These are phyloP conservation scores for Tringa solitaria DNA, from an alignment of 2,113 vertebrate species.

Conservation along the genomic window DNA sequence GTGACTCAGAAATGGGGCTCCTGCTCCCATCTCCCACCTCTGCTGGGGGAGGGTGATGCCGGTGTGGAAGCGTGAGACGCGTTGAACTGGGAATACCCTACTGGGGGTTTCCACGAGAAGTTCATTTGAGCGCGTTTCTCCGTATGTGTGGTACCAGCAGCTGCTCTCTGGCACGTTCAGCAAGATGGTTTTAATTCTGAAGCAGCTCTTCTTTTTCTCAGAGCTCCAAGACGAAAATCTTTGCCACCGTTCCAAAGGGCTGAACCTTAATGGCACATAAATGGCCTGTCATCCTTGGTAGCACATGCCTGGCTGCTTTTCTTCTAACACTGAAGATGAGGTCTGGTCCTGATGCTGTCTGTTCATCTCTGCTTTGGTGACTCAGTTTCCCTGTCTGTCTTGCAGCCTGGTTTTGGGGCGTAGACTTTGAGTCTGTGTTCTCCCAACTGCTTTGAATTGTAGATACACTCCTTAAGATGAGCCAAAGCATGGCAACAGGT, in stretches of 20 bases:
- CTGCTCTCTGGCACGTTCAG: background rate
- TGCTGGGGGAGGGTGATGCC: background rate
- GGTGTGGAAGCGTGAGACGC: background rate
- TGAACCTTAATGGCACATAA: background rate
- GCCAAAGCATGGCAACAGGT: background rate
- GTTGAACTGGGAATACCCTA: accelerated
- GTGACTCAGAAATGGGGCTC: background rate
- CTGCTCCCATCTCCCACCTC: background rate
- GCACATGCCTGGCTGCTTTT: accelerated
- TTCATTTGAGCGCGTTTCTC: accelerated
- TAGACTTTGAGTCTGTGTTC: background rate
- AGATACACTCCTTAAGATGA: accelerated
- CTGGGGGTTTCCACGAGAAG: background rate
- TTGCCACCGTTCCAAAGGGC: background rate
- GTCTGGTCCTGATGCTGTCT: background rate
- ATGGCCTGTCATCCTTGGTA: background rate
- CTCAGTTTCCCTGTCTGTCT: background rate
- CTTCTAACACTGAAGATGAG: background rate
- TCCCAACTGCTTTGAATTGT: background rate
- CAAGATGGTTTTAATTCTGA: accelerated
- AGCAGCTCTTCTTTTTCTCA: background rate
- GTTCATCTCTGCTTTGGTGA: background rate
- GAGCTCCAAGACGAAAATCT: background rate
- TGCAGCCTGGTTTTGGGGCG: background rate
- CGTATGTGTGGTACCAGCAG: background rate